Evolutionary conservation across 2,113 vertebrate genomes (phyloP), one percentile per base, ranked within the genome.

Genomic region (Bolborhynchus lineola): DNA sequence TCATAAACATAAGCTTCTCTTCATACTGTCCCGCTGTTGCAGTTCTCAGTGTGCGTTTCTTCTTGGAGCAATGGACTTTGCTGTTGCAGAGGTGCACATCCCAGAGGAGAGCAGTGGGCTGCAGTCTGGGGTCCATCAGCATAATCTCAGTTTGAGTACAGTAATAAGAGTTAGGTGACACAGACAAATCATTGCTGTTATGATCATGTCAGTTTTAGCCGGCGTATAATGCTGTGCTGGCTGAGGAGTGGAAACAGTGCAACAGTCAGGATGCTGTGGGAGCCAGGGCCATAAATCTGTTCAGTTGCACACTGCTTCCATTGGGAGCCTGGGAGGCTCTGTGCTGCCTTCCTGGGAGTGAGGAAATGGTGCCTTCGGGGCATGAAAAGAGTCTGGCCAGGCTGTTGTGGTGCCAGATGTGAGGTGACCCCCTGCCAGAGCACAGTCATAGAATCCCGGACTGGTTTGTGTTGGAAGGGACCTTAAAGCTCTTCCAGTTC

Each of bases 311-410:
- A 2, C 20, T 2, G 17, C 39, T 68, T 14, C 46, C 20, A 2
- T 20, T 9, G 10, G 0, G 4, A 35, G 53, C 7, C 26, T 0
- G 10, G 5, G 50, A 2, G 41, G 39, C n/a, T 18, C 49, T 11
- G 18, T 0, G 9, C 33, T 37, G 31, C 57, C 14, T 8, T 41
- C 39, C 60, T 1, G 0, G 52, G 33, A n/a, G 49, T 2, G 1
- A 29, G 33, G 64, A 16, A 19, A 20, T 23, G 9, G 49, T 33
- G 53, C 13, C 64, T 17, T 2, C 0, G 13, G 28, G 79, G 16
- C 64, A 18, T 1, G 2, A 7, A 68, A 13, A 25, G 62, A 13
- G 42, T 13, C 75, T 1, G 1, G 16, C 42, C 16, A 13, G 68
- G 47, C 53, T 57, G 23, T 11, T 39, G 35, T 41, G 10, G 46